Conservation (phyloP, 2,113 vertebrate species). For the Psammodynastes pulverulentus region DNA sequence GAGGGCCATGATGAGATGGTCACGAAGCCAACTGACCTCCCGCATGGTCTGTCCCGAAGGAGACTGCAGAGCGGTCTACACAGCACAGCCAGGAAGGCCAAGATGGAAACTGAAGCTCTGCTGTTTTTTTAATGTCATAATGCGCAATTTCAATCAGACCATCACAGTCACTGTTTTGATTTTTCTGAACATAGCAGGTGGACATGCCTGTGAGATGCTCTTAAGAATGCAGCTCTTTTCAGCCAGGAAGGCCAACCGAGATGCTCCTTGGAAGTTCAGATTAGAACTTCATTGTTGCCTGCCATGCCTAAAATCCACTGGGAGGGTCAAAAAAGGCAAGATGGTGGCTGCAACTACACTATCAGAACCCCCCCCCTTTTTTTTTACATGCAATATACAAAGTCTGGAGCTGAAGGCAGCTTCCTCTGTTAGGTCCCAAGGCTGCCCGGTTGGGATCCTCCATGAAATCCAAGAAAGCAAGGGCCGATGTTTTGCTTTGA, state of each 20-base stretch:
- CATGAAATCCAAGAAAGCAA: background rate
- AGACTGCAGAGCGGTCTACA: background rate
- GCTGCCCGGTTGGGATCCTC: background rate
- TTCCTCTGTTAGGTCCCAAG: background rate
- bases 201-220: background rate
- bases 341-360: background rate
- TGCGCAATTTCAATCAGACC: background rate
- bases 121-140: background rate
- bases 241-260: background rate
- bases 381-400: background rate
- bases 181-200: background rate
- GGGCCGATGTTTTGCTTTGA: background rate
- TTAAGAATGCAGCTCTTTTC: background rate
- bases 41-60: background rate
- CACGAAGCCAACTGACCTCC: background rate
- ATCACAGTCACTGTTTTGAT: background rate
- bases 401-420: background rate
- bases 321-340: background rate
- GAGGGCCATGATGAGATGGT: background rate
- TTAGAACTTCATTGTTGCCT: no score
- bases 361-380: background rate
- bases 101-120: background rate
- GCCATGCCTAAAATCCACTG: background rate
- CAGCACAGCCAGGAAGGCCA: background rate
- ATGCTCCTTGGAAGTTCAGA: background rate